Percentiles rank a stretch among this genome's conserved stretches.
Evolutionary conservation across 2,797 vertebrate species (phyloP).

Genomic region (Typhlichthys subterraneus): DNA sequence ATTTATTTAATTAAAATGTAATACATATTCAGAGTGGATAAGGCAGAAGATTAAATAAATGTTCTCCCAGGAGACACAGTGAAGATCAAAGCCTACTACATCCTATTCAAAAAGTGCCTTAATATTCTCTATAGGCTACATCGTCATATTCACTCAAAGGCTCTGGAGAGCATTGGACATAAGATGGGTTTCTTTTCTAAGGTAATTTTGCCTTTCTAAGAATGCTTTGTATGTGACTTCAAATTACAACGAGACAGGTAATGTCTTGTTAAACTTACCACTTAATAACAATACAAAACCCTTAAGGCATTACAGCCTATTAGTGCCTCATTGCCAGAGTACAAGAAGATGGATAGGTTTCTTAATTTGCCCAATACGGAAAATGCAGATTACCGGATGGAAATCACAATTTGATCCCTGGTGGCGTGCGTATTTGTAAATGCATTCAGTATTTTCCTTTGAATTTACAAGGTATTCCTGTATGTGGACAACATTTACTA

Average conservation of each 20-base stretch:
- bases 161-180: constrained; percentile 64
- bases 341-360: constrained; percentile 40
- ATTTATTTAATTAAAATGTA: constrained; percentile 25
- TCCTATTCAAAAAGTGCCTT: constrained; percentile 54
- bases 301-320: constrained; percentile 51
- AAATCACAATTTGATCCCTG: constrained; percentile 49
- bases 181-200: constrained; percentile 60
- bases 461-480: constrained; percentile 3
- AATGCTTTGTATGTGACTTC: constrained; percentile 55
- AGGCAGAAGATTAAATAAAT: constrained; percentile 1
- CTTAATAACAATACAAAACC: constrained; percentile 62
- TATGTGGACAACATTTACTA: constrained; percentile 20
- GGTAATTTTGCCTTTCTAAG: constrained; percentile 67
- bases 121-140: constrained; percentile 55
- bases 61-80: constrained; percentile 46
- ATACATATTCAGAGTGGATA: constrained; percentile 47
- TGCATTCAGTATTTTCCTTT: too few species aligned
- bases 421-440: constrained; percentile 9
- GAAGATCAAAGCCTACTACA: constrained; percentile 24
- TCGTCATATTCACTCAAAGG: constrained; percentile 53
- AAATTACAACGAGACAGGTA: constrained; percentile 43
- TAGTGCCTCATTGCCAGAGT: constrained; percentile 30
- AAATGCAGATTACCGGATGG: constrained; percentile 45
- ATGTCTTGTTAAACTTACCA: constrained; percentile 49
- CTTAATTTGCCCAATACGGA: constrained; percentile 42